These are phyloP conservation scores for Volucella bombylans DNA, from an alignment of 2,888 invertebrate species.

Conservation along the genomic window DNA sequence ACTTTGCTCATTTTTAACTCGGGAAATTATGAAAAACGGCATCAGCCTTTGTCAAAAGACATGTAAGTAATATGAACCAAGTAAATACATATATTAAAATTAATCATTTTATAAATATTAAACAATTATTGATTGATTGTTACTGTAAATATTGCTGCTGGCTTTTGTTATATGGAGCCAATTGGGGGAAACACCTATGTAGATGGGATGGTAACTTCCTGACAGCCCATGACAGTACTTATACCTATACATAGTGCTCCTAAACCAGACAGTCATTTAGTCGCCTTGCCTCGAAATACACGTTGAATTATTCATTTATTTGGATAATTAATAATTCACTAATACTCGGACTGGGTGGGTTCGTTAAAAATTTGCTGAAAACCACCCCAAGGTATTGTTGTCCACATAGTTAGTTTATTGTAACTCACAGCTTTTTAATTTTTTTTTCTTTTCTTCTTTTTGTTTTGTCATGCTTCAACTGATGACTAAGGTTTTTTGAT, in stretches of 20 bases:
- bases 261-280: background rate
- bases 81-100: constrained; percentile 16
- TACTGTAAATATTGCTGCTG: constrained; percentile 7
- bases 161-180: background rate
- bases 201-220: too few relatives aligned
- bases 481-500: background rate
- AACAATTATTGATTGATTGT: constrained; percentile 41
- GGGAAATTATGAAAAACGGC: background rate
- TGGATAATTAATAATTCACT: constrained; percentile 55
- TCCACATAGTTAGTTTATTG: constrained; percentile 19
- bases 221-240: background rate
- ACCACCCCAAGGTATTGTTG: constrained; percentile 2
- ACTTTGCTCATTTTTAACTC: too few relatives aligned
- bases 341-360: constrained; percentile 10
- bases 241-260: background rate
- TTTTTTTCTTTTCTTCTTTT: background rate
- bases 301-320: constrained; percentile 33
- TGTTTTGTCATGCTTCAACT: background rate
- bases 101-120: constrained; percentile 44
- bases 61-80: constrained; percentile 1
- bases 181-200: too few relatives aligned
- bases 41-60: background rate
- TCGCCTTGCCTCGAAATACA: constrained; percentile 2
- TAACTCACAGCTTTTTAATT: too few relatives aligned
- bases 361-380: constrained; percentile 48